phyloP scores from a whole-genome alignment of 2,797 vertebrate species.

The Toxotes lorentzi region DNA sequence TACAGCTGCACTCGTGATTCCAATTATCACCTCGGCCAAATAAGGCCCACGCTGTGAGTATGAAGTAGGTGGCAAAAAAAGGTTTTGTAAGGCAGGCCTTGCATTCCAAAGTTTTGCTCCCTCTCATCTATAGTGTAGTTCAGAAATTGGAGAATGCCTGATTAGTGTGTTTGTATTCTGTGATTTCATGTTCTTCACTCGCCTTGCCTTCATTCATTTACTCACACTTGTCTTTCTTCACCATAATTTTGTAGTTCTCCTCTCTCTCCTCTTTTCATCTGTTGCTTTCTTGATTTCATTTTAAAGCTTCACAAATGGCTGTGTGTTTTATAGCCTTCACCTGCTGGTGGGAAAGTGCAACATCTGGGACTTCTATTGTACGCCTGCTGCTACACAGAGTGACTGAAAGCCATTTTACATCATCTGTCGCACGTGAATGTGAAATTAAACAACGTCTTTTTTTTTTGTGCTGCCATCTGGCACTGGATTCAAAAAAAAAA shows the following conservation, averaged over 20 bases:
- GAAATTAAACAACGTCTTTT: constrained; percentile 10
- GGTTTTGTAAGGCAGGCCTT: not conserved
- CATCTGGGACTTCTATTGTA: constrained; percentile 24
- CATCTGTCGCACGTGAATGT: constrained; percentile 4
- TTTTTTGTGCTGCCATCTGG: constrained; percentile 21
- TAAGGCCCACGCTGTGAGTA: not conserved
- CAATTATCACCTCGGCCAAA: constrained; percentile 15
- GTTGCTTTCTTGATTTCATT: not conserved
- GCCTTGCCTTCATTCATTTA: constrained; percentile 1
- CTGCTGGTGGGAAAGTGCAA: constrained; percentile 19
- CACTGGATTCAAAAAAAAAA: not conserved
- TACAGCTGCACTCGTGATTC: constrained; percentile 20
- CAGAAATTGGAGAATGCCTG: no score
- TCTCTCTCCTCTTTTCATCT: constrained; percentile 7
- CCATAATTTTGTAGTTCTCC: not conserved
- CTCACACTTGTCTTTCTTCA: not conserved
- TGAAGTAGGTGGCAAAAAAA: not conserved
- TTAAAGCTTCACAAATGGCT: not conserved
- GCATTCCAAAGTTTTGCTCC: not conserved
- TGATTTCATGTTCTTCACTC: not conserved
- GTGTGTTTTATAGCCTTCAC: constrained; percentile 7
- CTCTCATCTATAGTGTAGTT: not conserved
- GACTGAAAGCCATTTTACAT: constrained; percentile 9
- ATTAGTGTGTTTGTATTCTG: constrained; percentile 3
- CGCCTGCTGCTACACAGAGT: not conserved